phyloP scores from a whole-genome alignment of 2,797 vertebrate species.

The Pangasius larnaudii region DNA sequence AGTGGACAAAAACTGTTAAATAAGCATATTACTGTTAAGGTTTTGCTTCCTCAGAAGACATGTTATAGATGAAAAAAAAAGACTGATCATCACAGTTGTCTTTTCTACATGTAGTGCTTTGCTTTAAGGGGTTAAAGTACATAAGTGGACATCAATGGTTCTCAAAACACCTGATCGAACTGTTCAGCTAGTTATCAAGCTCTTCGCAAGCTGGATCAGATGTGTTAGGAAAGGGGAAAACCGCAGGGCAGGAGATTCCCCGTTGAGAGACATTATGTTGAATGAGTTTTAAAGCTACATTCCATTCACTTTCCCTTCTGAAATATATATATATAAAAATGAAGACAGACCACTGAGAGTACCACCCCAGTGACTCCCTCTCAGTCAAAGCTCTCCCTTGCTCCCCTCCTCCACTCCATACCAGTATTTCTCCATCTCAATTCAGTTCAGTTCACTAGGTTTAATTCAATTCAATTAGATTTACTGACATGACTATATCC shows the following conservation, averaged over 20 bases:
- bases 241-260: neutral
- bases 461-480: slow-evolving; percentile 9
- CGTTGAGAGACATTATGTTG: neutral
- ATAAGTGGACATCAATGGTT: neutral
- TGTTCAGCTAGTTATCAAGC: neutral
- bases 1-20: neutral
- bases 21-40: neutral
- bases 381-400: neutral
- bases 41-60: neutral
- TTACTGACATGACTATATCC: slow-evolving; percentile 6
- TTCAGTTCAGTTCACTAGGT: neutral
- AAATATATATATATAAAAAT: neutral
- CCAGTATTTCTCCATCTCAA: neutral
- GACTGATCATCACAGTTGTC: neutral
- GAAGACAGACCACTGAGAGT: neutral
- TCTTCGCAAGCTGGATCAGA: neutral
- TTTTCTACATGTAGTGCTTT: neutral
- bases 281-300: slow-evolving; percentile 1
- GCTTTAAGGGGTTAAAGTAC: neutral
- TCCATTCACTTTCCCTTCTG: too few species aligned
- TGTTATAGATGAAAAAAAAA: neutral
- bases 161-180: neutral
- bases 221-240: neutral
- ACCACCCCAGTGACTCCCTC: neutral
- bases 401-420: neutral